Evolutionary conservation across 2,797 vertebrate species (phyloP).

Genomic region (Macropodus opercularis): DNA sequence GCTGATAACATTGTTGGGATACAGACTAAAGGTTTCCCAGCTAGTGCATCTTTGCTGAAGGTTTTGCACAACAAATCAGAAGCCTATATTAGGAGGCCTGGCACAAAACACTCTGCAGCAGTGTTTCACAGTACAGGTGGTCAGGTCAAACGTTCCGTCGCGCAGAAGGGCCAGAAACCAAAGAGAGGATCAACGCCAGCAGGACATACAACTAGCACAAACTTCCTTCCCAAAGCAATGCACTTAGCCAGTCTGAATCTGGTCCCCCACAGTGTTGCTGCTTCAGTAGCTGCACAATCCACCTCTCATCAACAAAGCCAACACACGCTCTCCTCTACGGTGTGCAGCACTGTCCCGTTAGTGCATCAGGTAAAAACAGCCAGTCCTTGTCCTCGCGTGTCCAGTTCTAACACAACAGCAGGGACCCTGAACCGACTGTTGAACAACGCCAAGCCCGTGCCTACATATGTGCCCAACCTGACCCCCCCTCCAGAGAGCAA

Average conservation of each 20-base stretch:
- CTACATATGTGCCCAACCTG: conserved; percentile 91
- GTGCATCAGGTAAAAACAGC: conserved; percentile 94
- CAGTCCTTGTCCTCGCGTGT: conserved; percentile 67
- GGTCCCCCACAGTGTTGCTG: conserved; percentile 94
- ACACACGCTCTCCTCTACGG: conserved; percentile 81
- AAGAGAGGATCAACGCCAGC: conserved; percentile 62
- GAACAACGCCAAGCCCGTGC: conserved; percentile 91
- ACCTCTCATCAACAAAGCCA: conserved; percentile 80
- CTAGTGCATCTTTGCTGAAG: conserved; percentile 54
- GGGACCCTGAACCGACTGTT: conserved; percentile 91
- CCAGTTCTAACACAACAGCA: conserved; percentile 77
- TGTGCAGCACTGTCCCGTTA: conserved; percentile 87
- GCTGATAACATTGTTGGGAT: conserved; percentile 67
- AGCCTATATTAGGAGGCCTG: conserved; percentile 47
- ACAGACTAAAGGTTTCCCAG: conserved; percentile 37
- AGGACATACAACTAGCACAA: conserved; percentile 68
- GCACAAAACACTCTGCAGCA: conserved; percentile 50
- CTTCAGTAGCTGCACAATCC: conserved; percentile 88
- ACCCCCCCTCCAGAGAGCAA: conserved; percentile 88
- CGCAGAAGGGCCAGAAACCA: conserved; percentile 73
- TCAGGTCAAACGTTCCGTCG: conserved; percentile 65
- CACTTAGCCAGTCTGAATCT: conserved; percentile 97
- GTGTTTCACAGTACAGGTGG: conserved; percentile 61
- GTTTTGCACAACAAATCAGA: conserved; percentile 68
- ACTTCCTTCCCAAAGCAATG: conserved; percentile 93